phyloP scores from a whole-genome alignment of 2,797 vertebrate genomes.

The Phataginus tetradactyla region DNA sequence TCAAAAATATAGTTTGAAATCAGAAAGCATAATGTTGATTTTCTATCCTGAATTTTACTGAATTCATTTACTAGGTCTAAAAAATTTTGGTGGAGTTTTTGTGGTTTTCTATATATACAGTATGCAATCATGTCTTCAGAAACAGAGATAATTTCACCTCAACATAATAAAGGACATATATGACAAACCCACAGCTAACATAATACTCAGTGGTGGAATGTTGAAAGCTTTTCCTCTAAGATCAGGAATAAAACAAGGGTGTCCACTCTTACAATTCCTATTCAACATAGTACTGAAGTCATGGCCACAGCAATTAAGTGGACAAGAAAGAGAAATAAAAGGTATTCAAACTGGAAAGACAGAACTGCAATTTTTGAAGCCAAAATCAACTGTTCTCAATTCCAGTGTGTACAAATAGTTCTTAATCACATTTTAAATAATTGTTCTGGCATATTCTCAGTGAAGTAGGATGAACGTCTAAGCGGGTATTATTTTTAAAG shows the following conservation, averaged over 20 bases:
- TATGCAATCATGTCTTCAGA: background rate
- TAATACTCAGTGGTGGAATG: background rate
- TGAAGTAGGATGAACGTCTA: background rate
- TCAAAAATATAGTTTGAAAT: background rate
- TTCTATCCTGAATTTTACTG: background rate
- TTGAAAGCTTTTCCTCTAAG: background rate
- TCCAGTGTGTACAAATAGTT: background rate
- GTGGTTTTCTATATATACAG: background rate
- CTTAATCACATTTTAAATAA: constrained; percentile 12
- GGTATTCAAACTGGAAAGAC: background rate
- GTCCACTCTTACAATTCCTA: background rate
- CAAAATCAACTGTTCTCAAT: background rate
- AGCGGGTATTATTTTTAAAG: background rate
- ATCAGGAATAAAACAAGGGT: background rate
- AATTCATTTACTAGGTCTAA: background rate
- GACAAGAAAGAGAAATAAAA: background rate
- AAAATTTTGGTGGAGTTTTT: background rate
- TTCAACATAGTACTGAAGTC: background rate
- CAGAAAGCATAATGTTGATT: background rate
- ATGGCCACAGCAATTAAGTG: background rate
- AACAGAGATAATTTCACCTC: background rate
- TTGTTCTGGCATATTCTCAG: background rate
- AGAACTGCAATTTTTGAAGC: background rate
- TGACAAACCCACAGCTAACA: background rate
- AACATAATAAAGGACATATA: background rate